Evolutionary conservation across 2,797 vertebrate genomes (phyloP).

Genomic region (Sternotherus odoratus): DNA sequence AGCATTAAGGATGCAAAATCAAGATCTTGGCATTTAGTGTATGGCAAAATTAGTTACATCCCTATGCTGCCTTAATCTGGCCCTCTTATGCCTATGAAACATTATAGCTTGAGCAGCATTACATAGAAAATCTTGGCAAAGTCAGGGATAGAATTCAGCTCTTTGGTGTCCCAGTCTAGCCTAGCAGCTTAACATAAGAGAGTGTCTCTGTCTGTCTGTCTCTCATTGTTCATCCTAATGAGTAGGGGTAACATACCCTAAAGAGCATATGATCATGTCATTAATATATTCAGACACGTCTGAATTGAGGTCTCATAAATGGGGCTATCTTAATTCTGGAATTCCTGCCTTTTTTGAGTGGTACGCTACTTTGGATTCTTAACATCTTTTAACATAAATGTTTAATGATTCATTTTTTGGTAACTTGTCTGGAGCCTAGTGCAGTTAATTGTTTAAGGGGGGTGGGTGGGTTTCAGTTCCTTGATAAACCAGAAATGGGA

Average conservation of each 20-base stretch:
- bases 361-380: not conserved
- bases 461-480: not conserved
- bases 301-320: not conserved
- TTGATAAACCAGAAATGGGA: not conserved
- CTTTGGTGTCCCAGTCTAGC: not conserved
- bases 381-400: not conserved
- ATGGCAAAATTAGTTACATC: not conserved
- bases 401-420: not conserved
- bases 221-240: not conserved
- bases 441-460: not conserved
- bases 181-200: not conserved
- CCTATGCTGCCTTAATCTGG: not conserved
- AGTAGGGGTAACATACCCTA: not conserved
- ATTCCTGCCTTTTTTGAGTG: not conserved
- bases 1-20: not conserved
- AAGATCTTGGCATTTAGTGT: not conserved
- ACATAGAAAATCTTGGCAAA: not conserved
- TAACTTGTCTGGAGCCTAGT: not conserved
- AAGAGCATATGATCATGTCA: not conserved
- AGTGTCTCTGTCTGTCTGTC: no score
- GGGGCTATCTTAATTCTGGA: not conserved
- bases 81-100: not conserved
- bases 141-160: not conserved
- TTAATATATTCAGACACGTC: not conserved
- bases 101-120: not conserved